These are phyloP conservation scores for Sebastes oblongus DNA, from an alignment of 2,797 vertebrate genomes.

Conservation along the genomic window DNA sequence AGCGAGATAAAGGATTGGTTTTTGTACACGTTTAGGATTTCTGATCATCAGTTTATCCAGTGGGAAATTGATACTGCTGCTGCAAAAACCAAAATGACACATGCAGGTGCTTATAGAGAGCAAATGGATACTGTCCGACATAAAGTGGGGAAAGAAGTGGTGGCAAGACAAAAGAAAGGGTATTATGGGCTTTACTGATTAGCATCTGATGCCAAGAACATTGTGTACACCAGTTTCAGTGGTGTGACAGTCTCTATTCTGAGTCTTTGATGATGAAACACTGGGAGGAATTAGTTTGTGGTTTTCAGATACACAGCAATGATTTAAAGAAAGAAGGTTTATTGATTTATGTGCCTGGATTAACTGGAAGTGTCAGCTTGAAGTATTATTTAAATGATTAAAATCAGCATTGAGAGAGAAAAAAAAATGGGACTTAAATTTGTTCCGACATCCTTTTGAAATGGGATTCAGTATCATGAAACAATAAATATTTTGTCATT, in stretches of 20 bases:
- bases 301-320: not conserved
- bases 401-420: not conserved
- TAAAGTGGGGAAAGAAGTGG: not conserved
- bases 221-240: not conserved
- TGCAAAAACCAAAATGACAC: not conserved
- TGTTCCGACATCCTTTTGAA: conserved; percentile 5
- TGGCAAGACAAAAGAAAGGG: not conserved
- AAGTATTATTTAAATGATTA: not conserved
- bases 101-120: not conserved
- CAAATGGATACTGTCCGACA: not conserved
- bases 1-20: conserved; percentile 20
- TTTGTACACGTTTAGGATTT: conserved; percentile 41
- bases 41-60: conserved; percentile 24
- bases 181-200: not conserved
- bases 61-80: not conserved
- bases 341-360: too few species aligned
- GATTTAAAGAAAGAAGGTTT: not conserved
- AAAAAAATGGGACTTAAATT: not conserved
- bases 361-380: not conserved
- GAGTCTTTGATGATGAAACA: not conserved
- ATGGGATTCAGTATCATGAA: not conserved
- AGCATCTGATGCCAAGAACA: not conserved
- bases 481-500: not conserved
- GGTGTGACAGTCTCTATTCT: too few species aligned
- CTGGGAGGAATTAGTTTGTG: not conserved